phyloP scores from a whole-genome alignment of 2,113 vertebrate species.

The Drymodes brunneopygia region DNA sequence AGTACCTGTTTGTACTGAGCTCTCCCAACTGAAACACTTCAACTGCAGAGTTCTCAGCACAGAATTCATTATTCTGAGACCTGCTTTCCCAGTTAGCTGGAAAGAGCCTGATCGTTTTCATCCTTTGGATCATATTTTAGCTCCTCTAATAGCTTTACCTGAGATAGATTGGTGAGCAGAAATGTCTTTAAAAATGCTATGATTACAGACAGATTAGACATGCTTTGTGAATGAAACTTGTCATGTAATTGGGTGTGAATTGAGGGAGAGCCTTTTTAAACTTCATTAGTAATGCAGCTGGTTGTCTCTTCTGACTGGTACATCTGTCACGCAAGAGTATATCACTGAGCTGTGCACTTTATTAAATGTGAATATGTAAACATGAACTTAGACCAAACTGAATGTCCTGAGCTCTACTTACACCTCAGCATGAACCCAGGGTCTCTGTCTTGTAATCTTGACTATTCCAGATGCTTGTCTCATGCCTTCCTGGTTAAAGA shows the following conservation, averaged over 20 bases:
- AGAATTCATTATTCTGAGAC: background rate
- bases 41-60: background rate
- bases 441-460: background rate
- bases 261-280: background rate
- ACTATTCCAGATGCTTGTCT: background rate
- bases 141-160: background rate
- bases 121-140: background rate
- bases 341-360: background rate
- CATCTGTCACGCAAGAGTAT: accelerated
- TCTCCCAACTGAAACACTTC: conserved; percentile 5
- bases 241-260: background rate
- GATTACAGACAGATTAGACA: background rate
- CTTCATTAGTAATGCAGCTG: background rate
- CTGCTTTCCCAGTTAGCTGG: conserved; percentile 7
- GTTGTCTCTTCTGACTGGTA: background rate
- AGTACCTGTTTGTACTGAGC: background rate
- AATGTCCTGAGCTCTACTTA: background rate
- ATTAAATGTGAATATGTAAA: background rate
- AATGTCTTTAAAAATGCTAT: background rate
- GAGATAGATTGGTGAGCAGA: background rate
- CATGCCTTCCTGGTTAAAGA: background rate
- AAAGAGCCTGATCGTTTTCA: conserved; percentile 4
- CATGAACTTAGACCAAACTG: background rate
- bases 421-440: background rate
- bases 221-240: background rate